These are phyloP conservation scores for Amorpha juglandis DNA, from an alignment of 2,888 invertebrate species.

Conservation along the genomic window DNA sequence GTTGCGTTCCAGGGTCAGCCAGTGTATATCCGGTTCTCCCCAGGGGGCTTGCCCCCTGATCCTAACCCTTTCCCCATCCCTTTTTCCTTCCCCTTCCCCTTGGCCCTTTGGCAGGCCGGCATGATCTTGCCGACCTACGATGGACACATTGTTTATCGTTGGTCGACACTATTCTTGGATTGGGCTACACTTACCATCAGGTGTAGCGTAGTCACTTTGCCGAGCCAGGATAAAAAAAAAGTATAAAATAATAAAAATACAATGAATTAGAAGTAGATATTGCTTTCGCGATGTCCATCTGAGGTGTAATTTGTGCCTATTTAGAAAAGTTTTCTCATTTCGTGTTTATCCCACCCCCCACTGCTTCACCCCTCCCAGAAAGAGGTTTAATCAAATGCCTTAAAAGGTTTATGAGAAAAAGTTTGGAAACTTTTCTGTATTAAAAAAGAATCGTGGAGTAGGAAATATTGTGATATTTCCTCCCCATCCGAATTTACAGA, in stretches of 20 bases:
- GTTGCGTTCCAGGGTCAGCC: too few relatives aligned
- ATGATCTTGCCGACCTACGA: too few relatives aligned
- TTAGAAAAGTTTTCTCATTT: constrained; percentile 59
- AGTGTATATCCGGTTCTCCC: too few relatives aligned
- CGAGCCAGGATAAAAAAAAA: background rate
- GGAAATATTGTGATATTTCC: constrained; percentile 28
- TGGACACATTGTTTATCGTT: too few relatives aligned
- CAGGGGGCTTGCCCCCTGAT: too few relatives aligned
- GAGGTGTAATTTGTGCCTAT: constrained; percentile 56
- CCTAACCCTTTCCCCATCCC: too few relatives aligned
- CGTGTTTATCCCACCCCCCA: constrained; percentile 47
- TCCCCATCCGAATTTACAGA: background rate
- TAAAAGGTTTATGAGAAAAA: constrained; percentile 56
- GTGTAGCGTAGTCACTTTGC: too few relatives aligned
- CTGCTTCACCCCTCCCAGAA: constrained; percentile 33
- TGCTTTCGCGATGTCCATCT: constrained; percentile 49
- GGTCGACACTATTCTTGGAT: too few relatives aligned
- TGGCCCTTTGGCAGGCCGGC: too few relatives aligned
- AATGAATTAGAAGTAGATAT: constrained; percentile 51
- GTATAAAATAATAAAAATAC: background rate
- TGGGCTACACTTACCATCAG: too few relatives aligned
- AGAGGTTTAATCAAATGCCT: constrained; percentile 59
- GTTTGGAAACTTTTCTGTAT: constrained; percentile 48
- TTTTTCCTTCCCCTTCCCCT: too few relatives aligned
- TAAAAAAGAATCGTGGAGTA: constrained; percentile 44